phyloP scores from a whole-genome alignment of 1,140 invertebrate genomes.

The Pomacea maculata region DNA sequence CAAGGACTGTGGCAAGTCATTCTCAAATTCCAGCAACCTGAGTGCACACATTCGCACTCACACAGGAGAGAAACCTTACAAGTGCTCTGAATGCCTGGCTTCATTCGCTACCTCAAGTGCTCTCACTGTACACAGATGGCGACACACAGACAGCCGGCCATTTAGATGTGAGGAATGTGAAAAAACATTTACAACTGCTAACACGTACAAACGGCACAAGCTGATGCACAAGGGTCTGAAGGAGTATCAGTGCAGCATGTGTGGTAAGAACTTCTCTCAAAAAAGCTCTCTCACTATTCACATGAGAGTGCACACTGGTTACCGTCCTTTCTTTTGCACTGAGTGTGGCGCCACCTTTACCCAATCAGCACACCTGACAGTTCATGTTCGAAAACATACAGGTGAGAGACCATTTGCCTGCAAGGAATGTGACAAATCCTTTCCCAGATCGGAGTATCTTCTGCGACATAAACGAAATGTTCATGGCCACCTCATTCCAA shows the following conservation, averaged over 20 bases:
- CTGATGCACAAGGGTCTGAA: slow-evolving; percentile 25
- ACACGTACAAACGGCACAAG: slow-evolving; percentile 22
- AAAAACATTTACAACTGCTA: slow-evolving; percentile 78
- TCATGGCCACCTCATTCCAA: background rate
- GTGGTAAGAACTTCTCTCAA: slow-evolving; percentile 67
- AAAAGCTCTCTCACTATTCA: slow-evolving; percentile 96
- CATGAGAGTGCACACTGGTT: slow-evolving; percentile 94
- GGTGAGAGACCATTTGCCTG: slow-evolving; percentile 61
- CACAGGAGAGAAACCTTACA: slow-evolving; percentile 40
- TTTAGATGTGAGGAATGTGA: slow-evolving; percentile 80
- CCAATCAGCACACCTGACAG: slow-evolving; percentile 12
- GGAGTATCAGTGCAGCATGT: slow-evolving; percentile 20
- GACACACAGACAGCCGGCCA: slow-evolving; percentile 24
- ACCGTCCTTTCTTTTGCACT: slow-evolving; percentile 55
- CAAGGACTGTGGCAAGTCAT: slow-evolving; percentile 20
- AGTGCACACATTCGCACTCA: slow-evolving; percentile 38
- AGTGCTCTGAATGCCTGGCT: slow-evolving; percentile 82
- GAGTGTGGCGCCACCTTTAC: slow-evolving; percentile 36
- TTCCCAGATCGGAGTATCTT: slow-evolving; percentile 35
- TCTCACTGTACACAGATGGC: slow-evolving; percentile 70
- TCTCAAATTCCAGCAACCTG: slow-evolving; percentile 26
- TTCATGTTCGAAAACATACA: slow-evolving; percentile 59
- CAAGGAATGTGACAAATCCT: slow-evolving; percentile 56
- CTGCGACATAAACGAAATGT: slow-evolving; percentile 18
- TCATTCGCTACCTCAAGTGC: slow-evolving; percentile 90